A percentile compares a stretch with the other conserved stretches of the same genome.
These are phyloP conservation scores for Lasioglossum baleicum DNA, from an alignment of 1,140 invertebrate species.

Conservation along the genomic window DNA sequence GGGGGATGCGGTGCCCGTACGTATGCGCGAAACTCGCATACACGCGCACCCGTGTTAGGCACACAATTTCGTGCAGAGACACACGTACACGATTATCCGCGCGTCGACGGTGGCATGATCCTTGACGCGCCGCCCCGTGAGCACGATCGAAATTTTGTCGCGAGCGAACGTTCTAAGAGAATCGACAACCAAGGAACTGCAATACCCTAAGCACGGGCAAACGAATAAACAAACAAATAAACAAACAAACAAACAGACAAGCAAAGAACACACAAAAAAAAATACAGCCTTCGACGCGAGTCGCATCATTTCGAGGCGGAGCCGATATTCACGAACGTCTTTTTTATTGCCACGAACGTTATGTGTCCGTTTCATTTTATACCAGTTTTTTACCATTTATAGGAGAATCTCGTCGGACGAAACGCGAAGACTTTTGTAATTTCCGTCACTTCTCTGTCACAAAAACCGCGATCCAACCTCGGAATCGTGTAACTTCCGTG, in stretches of 20 bases:
- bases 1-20: constrained; percentile 1
- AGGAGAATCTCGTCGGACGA: constrained; percentile 29
- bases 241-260: neutral
- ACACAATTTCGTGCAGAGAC: constrained; percentile 41
- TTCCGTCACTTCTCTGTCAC: constrained; percentile 33
- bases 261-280: constrained; percentile 11
- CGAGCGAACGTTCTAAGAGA: neutral
- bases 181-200: neutral
- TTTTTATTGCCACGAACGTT: constrained; percentile 58
- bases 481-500: constrained; percentile 50
- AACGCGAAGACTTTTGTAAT: constrained; percentile 54
- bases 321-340: constrained; percentile 40
- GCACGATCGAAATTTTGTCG: neutral
- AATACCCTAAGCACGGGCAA: neutral
- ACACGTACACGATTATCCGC: constrained; percentile 45
- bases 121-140: constrained; percentile 2
- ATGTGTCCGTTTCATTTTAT: constrained; percentile 55
- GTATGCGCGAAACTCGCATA: constrained; percentile 12
- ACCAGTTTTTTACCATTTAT: constrained; percentile 62
- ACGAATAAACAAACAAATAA: neutral
- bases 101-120: constrained; percentile 2
- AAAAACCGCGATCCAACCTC: constrained; percentile 39
- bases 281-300: constrained; percentile 45
- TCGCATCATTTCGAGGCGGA: constrained; percentile 45
- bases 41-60: constrained; percentile 29